These are phyloP conservation scores for Orientallactaga sibirica DNA, from an alignment of 2,797 vertebrate species.

Conservation along the genomic window DNA sequence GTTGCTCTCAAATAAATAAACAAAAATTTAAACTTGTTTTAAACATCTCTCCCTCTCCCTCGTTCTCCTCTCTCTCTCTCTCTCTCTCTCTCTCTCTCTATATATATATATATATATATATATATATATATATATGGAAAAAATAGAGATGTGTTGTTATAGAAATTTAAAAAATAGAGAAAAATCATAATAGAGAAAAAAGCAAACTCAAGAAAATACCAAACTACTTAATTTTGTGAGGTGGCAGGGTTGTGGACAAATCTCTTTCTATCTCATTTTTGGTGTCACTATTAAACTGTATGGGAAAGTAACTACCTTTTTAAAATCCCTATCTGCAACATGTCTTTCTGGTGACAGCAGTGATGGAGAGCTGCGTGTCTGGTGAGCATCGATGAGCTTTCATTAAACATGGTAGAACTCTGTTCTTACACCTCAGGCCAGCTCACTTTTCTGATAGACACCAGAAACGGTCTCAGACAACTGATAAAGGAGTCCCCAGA, in stretches of 20 bases:
- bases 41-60: no score
- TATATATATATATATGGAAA: not conserved
- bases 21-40: no score
- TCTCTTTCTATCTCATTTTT: conserved; percentile 28
- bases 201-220: not conserved
- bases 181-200: not conserved
- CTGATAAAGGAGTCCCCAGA: not conserved
- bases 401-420: conserved; percentile 18
- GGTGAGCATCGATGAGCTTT: not conserved
- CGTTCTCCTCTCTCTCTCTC: no score
- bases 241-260: not conserved
- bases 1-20: no score
- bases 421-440: not conserved
- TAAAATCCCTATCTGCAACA: conserved; percentile 21
- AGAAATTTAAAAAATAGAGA: not conserved
- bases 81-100: no score
- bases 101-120: not conserved
- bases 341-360: not conserved
- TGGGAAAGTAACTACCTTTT: conserved; percentile 60
- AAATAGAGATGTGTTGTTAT: not conserved
- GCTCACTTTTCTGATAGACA: not conserved
- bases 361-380: conserved; percentile 1
- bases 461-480: not conserved
- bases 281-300: conserved; percentile 21
- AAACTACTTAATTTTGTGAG: not conserved